Evolutionary conservation across 1,140 invertebrate species (phyloP), one percentile per base, ranked within the genome.

Genomic region (Ceratina japonica): DNA sequence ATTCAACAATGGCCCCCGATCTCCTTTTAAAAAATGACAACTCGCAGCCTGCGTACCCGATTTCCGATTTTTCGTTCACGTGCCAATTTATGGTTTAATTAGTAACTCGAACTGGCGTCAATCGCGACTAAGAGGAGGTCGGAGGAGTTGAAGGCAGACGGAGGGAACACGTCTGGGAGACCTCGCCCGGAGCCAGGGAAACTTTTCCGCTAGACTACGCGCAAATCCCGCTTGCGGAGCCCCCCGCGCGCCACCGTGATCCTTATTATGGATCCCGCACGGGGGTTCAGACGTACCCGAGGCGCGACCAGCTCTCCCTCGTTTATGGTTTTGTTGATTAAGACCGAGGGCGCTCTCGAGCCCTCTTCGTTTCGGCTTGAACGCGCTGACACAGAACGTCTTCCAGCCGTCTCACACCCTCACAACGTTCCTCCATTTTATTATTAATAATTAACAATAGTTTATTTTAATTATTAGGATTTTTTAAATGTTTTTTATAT

Each of bases 151-250:
- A 31, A 31, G 27, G 27, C 27, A 31, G 2, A 31, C 27, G 4
- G 27, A 31, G 27, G 27, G 27, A 31, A 31, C 27, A 31, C 4
- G 27, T 31, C 37, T 51, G 22, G 7, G 49, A 75, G 37, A 51
- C 54, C 63, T 49, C 56, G 44, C 3, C 44, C 31, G 4, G 5
- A 7, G 13, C 20, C 27, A 12, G 73, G 61, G 15, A 71, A 77
- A 64, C 65, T 77, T 81, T 81, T 81, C 75, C 75, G 66, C 79
- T 65, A 70, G 61, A 51, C 59, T 81, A 70, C n/a, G 27, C 31
- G 20, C 66, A 49, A 77, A 65, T 65, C 54, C 52, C 7, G 69
- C 18, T 16, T 22, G 16, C 37, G 2, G 52, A 10, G n/a, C 10
- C n/a, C 22, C 18, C n/a, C n/a, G 20, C 64, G 51, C 10, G 20